Conservation (phyloP, 2,113 vertebrate genomes). For the Xenopus laevis region DNA sequence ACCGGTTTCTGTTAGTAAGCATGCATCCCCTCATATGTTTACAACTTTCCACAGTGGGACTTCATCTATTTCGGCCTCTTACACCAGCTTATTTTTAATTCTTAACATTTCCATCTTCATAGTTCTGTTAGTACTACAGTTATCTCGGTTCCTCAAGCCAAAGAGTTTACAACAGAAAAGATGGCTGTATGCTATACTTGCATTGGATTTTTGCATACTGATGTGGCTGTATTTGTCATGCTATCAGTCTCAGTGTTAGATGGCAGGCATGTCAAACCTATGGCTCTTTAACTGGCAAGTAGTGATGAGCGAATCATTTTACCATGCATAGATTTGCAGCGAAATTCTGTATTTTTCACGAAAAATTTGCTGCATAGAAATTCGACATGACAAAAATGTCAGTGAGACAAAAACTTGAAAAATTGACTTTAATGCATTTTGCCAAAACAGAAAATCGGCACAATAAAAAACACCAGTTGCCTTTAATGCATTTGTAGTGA, state of each 20-base stretch:
- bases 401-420: no score
- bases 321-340: no score
- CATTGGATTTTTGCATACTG: constrained; percentile 87
- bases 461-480: no score
- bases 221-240: constrained; percentile 92
- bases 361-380: no score
- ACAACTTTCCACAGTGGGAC: constrained; percentile 63
- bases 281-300: no score
- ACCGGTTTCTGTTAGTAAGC: constrained; percentile 61
- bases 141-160: constrained; percentile 83
- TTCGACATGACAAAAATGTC: no score
- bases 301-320: no score
- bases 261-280: background rate
- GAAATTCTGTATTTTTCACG: no score
- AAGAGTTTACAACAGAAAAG: constrained; percentile 84
- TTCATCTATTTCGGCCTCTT: constrained; percentile 69
- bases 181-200: constrained; percentile 85
- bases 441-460: no score
- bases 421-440: no score
- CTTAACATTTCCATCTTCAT: constrained; percentile 94
- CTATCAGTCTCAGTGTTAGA: constrained; percentile 85
- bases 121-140: constrained; percentile 81
- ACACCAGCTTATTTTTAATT: constrained; percentile 87
- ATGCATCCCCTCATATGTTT: constrained; percentile 68
- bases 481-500: no score